Evolutionary conservation across 2,113 vertebrate genomes (phyloP), one percentile per base, ranked within the genome.

Genomic region (Tympanuchus pallidicinctus): DNA sequence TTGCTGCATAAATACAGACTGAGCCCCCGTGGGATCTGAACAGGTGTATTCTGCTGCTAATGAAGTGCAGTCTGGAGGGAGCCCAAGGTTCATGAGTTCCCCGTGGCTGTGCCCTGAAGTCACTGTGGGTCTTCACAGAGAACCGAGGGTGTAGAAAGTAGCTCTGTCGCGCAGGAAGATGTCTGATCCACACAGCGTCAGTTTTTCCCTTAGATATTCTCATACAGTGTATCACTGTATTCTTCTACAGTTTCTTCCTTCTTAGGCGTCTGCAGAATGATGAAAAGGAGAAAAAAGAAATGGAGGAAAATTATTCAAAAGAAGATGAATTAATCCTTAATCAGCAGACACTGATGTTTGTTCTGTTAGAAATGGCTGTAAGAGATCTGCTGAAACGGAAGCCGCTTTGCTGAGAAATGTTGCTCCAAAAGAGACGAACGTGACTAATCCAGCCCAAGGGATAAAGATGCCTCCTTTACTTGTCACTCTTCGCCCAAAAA

Each of bases 391-490:
- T 64, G 90, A 87, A 95, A 90, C 8, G 20, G 88, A 95, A 95
- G 86, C 77, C 59, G 20, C 76, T 72, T 38, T 66, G 74, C 45
- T 82, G 91, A 95, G 77, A 94, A 97, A 94, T 76, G 80, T 70
- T 93, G 86, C 86, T 95, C 77, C 4, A 11, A 81, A 66, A 78
- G 82, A 95, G 94, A 94, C 0, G 1, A 96, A 95, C 14, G 57
- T 95, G 90, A 95, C 83, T 96, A 96, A 95, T 94, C 88, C 88
- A 90, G 94, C 91, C 94, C 95, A 90, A 61, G 92, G 92, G 94
- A 95, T 91, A 93, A 90, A 94, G 93, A 95, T 82, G 88, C 88
- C 88, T 94, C 93, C 94, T 95, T 86, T 81, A n/a, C 86, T 82
- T 95, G 96, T 92, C 92, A 94, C 70, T 96, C 88, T 94, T 83